Evolutionary conservation across 2,888 invertebrate genomes (phyloP).

Genomic region (Tanytarsus gracilentus): DNA sequence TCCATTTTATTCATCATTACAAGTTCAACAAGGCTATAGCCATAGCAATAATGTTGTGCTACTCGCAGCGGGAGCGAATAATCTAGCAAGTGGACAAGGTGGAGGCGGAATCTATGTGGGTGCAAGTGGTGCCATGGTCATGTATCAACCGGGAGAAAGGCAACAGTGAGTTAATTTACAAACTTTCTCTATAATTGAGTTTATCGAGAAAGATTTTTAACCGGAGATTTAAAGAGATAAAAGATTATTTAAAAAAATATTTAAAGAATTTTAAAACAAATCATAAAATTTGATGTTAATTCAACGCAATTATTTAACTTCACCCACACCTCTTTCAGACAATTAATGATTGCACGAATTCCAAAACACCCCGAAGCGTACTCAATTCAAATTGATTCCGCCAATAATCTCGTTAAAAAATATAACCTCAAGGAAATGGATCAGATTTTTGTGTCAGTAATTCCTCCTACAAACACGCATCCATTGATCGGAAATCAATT

Average conservation of each 20-base stretch:
- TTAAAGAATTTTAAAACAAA: too few relatives aligned
- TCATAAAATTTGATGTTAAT: too few relatives aligned
- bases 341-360: slow-evolving; percentile 21
- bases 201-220: neutral
- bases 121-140: slow-evolving; percentile 44
- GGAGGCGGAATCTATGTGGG: slow-evolving; percentile 71
- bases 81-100: slow-evolving; percentile 50
- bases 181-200: neutral
- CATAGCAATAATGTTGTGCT: slow-evolving; percentile 58
- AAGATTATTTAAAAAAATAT: too few relatives aligned
- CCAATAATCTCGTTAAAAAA: slow-evolving; percentile 4
- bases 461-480: neutral
- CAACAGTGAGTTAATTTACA: slow-evolving; percentile 5
- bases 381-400: slow-evolving; percentile 6
- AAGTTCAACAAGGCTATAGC: slow-evolving; percentile 63
- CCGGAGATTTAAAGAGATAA: too few relatives aligned
- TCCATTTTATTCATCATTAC: slow-evolving; percentile 51
- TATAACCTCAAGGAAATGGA: slow-evolving; percentile 17
- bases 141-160: slow-evolving; percentile 45
- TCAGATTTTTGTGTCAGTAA: neutral
- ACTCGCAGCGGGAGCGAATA: slow-evolving; percentile 60
- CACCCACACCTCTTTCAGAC: neutral
- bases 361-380: slow-evolving; percentile 29
- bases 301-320: neutral
- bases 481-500: neutral